Conservation (phyloP, 2,888 invertebrate species). For the Meteorus cinctellus region DNA sequence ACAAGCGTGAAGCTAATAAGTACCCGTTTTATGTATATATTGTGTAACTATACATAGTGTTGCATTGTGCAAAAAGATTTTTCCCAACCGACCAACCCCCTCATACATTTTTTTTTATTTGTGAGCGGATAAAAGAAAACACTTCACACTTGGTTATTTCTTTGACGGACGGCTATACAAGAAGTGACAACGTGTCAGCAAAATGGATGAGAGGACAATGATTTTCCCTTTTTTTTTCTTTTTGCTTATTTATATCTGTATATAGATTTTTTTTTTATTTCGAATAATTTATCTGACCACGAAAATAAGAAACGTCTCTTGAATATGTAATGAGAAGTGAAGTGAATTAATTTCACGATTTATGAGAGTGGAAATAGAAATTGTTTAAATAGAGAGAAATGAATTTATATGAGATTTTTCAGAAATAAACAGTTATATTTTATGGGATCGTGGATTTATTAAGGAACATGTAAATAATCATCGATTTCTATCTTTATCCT, state of each 20-base stretch:
- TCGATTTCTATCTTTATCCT: no score
- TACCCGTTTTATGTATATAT: slow-evolving; percentile 13
- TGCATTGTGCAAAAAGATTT: slow-evolving; percentile 29
- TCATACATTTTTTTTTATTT: background rate
- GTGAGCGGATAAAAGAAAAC: background rate
- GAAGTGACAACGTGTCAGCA: slow-evolving; percentile 30
- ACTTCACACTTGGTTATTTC: slow-evolving; percentile 18
- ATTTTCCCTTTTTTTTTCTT: background rate
- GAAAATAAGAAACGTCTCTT: background rate
- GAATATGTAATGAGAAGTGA: background rate
- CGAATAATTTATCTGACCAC: background rate
- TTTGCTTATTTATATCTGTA: background rate
- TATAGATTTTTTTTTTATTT: background rate
- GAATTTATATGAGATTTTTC: no score
- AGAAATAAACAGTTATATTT: no score
- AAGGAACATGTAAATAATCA: no score
- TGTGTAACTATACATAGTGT: background rate
- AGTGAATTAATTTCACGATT: background rate
- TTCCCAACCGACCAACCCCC: background rate
- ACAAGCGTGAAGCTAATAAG: slow-evolving; percentile 40
- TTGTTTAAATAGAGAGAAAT: no score
- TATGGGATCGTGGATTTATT: no score
- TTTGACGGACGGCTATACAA: slow-evolving; percentile 30
- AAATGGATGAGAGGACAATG: background rate
- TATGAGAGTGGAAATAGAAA: no score